Base-by-base conservation (phyloP, 2,888 invertebrate genomes). In the Caenorhabditis imperialis region DNA sequence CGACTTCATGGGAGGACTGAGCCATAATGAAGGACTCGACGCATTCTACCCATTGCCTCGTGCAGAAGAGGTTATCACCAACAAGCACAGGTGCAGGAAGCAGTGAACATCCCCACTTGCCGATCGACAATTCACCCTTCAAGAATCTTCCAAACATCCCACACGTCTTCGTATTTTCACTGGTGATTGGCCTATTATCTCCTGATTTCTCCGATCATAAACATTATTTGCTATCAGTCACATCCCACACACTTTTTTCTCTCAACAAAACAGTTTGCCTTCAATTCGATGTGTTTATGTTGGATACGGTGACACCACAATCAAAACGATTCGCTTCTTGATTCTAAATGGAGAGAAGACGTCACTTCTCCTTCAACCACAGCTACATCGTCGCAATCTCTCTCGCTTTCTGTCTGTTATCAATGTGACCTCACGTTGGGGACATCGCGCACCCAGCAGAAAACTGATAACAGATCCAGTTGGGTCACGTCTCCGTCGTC, bases 371-470 rank as follows among this genome's bases (percentile, higher is more conserved):
- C 42, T 57, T 57, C 40, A 55, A 57, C n/a, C n/a, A n/a, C n/a
- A n/a, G n/a, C n/a, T n/a, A n/a, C n/a, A n/a, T n/a, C n/a, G n/a
- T n/a, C n/a, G n/a, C n/a, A n/a, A 42, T 44, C 48, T 37, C 48
- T 40, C 54, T 27, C 44, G 44, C 27, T 30, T 20, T 57, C 48
- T 50, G 30, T 14, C 14, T 33, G 50, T 57, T 65, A 57, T 57
- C 57, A 57, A 18, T 48, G 12, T 65, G 65, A 65, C 65, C 65
- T 25, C 51, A 40, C 44, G 50, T 42, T 35, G 65, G 30, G 65
- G 55, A 57, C 65, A 50, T 50, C 38, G 65, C 65, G 65, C 65
- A 65, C 65, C 65, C 65, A 65, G 16, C 16, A 51, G 51, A 51
- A 40, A 7, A 30, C 10, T 30, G 30, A 30, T 30, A 30, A 30